Evolutionary conservation across 2,888 invertebrate species (phyloP).

Genomic region (Hyppa rectilinea): DNA sequence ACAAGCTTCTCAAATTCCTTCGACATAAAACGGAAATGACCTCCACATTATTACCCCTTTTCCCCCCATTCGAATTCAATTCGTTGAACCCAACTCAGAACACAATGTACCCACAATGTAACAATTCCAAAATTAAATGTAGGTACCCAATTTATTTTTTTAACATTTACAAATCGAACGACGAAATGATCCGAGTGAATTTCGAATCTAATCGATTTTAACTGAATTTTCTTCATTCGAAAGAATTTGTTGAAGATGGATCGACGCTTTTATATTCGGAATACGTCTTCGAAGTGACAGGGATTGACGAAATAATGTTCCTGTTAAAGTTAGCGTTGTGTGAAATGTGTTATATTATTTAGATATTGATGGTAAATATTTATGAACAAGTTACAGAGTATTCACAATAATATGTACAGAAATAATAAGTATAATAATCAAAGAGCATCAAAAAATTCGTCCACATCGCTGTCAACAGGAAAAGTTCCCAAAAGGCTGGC

Average conservation of each 20-base stretch:
- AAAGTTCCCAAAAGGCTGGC: too few species aligned
- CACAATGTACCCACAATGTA: too few species aligned
- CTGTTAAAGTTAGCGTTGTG: slow-evolving; percentile 18
- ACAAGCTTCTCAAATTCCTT: not conserved
- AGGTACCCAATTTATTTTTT: slow-evolving; percentile 50
- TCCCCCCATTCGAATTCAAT: slow-evolving; percentile 7
- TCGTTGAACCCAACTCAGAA: slow-evolving; percentile 22
- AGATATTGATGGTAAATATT: slow-evolving; percentile 24
- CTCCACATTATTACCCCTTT: slow-evolving; percentile 33
- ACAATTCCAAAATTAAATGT: slow-evolving; percentile 37
- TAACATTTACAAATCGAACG: slow-evolving; percentile 42
- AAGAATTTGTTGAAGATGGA: slow-evolving; percentile 46
- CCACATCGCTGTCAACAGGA: too few species aligned
- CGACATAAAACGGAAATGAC: slow-evolving; percentile 8
- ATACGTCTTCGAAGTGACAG: slow-evolving; percentile 38
- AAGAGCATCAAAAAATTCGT: too few species aligned
- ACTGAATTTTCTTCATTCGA: slow-evolving; percentile 48
- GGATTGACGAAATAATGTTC: slow-evolving; percentile 42
- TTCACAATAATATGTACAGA: too few species aligned
- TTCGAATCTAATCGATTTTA: slow-evolving; percentile 57
- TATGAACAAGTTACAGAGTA: not conserved
- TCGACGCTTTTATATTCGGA: slow-evolving; percentile 48
- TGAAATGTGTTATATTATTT: slow-evolving; percentile 23
- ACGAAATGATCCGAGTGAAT: slow-evolving; percentile 46
- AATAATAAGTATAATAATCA: too few species aligned